phyloP scores from a whole-genome alignment of 2,888 invertebrate genomes.

The Acrobasis suavella region DNA sequence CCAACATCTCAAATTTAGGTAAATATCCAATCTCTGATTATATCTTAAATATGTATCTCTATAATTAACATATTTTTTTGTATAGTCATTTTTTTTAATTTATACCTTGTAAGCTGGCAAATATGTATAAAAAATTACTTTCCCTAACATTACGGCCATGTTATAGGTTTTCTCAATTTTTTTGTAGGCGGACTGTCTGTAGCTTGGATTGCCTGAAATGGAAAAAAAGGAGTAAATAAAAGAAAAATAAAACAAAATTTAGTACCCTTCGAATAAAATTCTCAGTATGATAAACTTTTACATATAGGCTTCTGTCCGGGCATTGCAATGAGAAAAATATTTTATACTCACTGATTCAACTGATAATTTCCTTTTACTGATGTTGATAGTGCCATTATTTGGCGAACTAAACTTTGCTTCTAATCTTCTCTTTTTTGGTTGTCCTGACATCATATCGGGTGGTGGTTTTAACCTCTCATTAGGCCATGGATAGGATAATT shows the following conservation, averaged over 20 bases:
- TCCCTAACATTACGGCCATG: conserved; percentile 59
- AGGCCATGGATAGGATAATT: conserved; percentile 36
- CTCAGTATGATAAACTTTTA: too few relatives aligned
- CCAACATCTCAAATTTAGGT: too few relatives aligned
- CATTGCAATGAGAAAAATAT: conserved; percentile 8
- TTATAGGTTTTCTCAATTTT: conserved; percentile 61
- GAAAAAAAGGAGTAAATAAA: too few relatives aligned
- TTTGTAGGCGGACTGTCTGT: conserved; percentile 57
- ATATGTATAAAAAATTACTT: neutral
- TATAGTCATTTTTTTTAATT: too few relatives aligned
- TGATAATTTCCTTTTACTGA: conserved; percentile 61
- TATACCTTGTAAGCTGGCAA: neutral
- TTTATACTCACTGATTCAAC: conserved; percentile 56
- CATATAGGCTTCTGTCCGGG: too few relatives aligned
- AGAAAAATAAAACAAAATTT: too few relatives aligned
- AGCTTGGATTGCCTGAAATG: conserved; percentile 48
- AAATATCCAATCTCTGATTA: too few relatives aligned
- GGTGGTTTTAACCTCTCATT: conserved; percentile 61
- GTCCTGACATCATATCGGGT: conserved; percentile 61
- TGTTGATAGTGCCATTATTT: conserved; percentile 36
- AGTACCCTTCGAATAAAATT: too few relatives aligned
- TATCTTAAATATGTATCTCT: too few relatives aligned
- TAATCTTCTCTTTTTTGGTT: conserved; percentile 68
- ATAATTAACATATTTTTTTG: too few relatives aligned
- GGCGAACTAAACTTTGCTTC: conserved; percentile 42